These are phyloP conservation scores for Tetrapedia diversipes DNA, from an alignment of 2,888 invertebrate species.

Conservation along the genomic window DNA sequence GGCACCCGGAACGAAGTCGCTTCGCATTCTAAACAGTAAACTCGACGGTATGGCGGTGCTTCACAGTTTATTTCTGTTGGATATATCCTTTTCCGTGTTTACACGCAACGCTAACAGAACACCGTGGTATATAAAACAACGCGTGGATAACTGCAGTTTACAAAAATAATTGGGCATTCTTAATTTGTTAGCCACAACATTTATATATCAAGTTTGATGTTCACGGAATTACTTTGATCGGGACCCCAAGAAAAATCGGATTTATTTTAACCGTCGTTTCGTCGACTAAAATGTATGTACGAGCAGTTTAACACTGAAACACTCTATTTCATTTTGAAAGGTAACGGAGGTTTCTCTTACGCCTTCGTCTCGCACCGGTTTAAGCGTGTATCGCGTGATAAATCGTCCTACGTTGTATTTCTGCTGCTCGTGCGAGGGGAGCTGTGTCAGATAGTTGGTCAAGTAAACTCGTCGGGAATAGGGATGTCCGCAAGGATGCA, in stretches of 20 bases:
- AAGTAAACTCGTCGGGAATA: constrained; percentile 13
- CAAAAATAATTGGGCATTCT: not conserved
- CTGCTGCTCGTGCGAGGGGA: no score
- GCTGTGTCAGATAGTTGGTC: not conserved
- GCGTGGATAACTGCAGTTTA: no score
- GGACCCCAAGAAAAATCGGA: no score
- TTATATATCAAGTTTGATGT: no score
- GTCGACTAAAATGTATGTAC: no score
- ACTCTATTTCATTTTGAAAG: no score
- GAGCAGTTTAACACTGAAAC: no score
- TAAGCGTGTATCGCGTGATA: not conserved
- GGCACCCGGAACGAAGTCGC: constrained; percentile 15
- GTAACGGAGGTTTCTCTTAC: not conserved
- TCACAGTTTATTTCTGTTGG: not conserved
- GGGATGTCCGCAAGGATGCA: not conserved
- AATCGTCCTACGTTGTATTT: constrained; percentile 5
- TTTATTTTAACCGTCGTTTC: no score
- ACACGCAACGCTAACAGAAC: not conserved
- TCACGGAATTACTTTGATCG: no score
- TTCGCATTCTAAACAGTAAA: not conserved
- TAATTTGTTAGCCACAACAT: no score
- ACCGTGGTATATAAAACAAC: no score
- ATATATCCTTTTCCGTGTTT: not conserved
- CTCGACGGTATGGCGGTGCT: no score
- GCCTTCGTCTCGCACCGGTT: not conserved